Evolutionary conservation across 2,888 invertebrate genomes (phyloP), one percentile per base, ranked within the genome.

Genomic region (Onchidella celtica): DNA sequence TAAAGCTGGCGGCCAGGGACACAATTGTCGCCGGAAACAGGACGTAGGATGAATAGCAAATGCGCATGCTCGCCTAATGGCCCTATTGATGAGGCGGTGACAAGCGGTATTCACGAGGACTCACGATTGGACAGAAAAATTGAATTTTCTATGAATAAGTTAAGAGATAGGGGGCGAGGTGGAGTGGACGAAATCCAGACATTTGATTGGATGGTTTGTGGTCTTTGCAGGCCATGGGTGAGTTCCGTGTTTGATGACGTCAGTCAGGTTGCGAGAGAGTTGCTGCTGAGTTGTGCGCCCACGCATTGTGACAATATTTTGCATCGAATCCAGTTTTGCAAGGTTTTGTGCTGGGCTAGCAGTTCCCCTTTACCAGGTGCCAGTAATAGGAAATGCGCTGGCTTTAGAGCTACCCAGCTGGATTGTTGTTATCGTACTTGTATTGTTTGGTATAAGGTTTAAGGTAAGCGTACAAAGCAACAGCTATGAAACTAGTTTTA

Each of bases 51-150:
- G 79, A 79, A 79, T 79, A 79, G 79, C 70, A 79, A 79, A 79
- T 79, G 79, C 79, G 79, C 79, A 79, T 79, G 79, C 79, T 79
- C 72, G 63, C 70, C 79, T 79, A 79, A 79, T 79, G 79, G 79
- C 47, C 70, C 79, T 72, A 79, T 79, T 79, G 79, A 79, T 17
- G 65, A 72, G 79, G 72, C 79, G 79, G 79, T 79, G 79, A 72
- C 79, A 72, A 61, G 63, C 59, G 63, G 61, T 63, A 63, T 79
- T 79, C 70, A 72, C 47, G 65, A 27, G n/a, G 32, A 29, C 40
- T 69, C 61, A 32, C 40, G 47, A 72, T 72, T 79, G 79, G 79
- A 72, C 79, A 79, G 79, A 72, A 79, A 72, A 72, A 79, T 79
- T 79, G 79, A 79, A 47, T 78, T 78, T 63, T 81, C 59, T 29